Evolutionary conservation across 2,888 invertebrate species (phyloP).

Genomic region (Trachelus troglodyta): DNA sequence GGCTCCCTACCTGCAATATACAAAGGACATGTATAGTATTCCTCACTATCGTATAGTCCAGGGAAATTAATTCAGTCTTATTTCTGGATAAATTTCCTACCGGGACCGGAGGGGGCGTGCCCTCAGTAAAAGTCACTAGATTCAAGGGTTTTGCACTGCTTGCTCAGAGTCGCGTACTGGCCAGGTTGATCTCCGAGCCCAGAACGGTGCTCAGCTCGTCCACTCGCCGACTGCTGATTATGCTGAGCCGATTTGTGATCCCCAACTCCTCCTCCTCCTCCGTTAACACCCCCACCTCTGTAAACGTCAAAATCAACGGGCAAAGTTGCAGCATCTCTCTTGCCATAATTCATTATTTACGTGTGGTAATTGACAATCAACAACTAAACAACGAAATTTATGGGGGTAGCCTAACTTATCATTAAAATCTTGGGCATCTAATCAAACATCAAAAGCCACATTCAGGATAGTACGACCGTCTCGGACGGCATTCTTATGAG

Average conservation of each 20-base stretch:
- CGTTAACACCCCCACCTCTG: conserved; percentile 66
- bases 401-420: background rate
- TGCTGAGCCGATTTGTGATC: conserved; percentile 67
- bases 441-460: conserved; percentile 20
- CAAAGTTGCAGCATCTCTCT: conserved; percentile 59
- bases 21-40: background rate
- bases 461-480: conserved; percentile 9
- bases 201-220: conserved; percentile 65
- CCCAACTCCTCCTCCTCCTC: conserved; percentile 60
- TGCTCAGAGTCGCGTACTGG: conserved; percentile 95
- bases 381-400: background rate
- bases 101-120: conserved; percentile 71
- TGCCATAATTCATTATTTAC: conserved; percentile 17
- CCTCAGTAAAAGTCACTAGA: conserved; percentile 96
- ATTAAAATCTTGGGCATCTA: background rate
- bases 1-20: conserved; percentile 58
- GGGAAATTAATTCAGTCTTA: background rate
- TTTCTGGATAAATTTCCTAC: conserved; percentile 35
- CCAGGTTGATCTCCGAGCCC: conserved; percentile 68
- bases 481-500: background rate
- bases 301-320: conserved; percentile 51
- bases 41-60: background rate
- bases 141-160: conserved; percentile 95
- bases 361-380: background rate
- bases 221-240: conserved; percentile 69